Evolutionary conservation across 1,140 invertebrate species (phyloP), one percentile per base, ranked within the genome.

Genomic region (Semibalanus balanoides): DNA sequence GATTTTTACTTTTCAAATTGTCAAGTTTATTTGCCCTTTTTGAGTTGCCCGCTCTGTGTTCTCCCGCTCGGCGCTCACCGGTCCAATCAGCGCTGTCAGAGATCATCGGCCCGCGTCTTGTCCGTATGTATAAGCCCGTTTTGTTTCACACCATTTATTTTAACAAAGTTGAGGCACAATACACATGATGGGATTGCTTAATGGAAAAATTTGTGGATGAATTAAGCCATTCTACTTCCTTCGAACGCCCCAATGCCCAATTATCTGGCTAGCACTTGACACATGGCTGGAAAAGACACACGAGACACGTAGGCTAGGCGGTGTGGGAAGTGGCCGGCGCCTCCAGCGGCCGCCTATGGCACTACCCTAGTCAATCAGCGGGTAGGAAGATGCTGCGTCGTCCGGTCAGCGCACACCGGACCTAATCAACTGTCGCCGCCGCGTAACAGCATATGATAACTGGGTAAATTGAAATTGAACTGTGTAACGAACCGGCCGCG

Each of bases 121-220:
- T 17, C 17, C 35, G 35, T 40, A 40, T 7, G 17, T 17, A 17
- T 7, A 5, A 40, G 35, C 5, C 5, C 5, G 22, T 64, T 64
- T 28, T 28, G 3, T 28, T 72, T 72, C 70, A 72, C 28, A 30
- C 70, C 28, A 72, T 72, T 72, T 72, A 72, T 72, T 72, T 64
- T 72, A 72, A 72, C 70, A 72, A 72, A 72, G 29, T 72, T 72
- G 70, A 72, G 70, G 70, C 70, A 72, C 70, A 72, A 72, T 72
- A 72, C 70, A 72, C 51, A 64, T 64, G 51, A 64, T 64, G 51
- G 51, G 51, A 64, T 64, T 64, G 51, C 51, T 64, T 64, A 64
- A 64, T 64, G 51, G 51, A 64, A 64, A 64, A 64, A 64, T 64
- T 64, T 64, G 51, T 64, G 51, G 51, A 64, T 64, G 51, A 64